Evolutionary conservation across 1,140 invertebrate species (phyloP), one percentile per base, ranked within the genome.

Genomic region (Drosophila willistoni): DNA sequence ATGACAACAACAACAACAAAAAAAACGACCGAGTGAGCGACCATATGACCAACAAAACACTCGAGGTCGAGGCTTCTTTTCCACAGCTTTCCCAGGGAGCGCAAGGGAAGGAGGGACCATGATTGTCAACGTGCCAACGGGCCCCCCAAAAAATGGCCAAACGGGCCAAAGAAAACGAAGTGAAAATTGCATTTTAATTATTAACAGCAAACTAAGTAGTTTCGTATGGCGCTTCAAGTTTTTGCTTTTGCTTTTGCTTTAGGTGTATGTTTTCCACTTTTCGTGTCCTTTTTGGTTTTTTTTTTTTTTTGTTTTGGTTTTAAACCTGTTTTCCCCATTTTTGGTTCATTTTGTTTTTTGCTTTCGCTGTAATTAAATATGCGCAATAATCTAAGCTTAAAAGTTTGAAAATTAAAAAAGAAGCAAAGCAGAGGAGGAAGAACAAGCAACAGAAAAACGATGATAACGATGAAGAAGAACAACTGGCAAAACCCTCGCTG

Each of bases 141-240:
- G 36, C n/a, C n/a, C 6, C 33, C 71, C 36, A 60, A 41, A 17
- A 63, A 74, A 62, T 56, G 71, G 36, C 12, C 36, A 39, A 54
- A 34, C 3, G 36, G 19, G 60, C 67, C 68, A 51, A 51, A 51
- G 44, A 51, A 67, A 73, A 75, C 77, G 84, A 79, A 87, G 84
- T 89, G 83, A 89, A 87, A 87, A 87, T 87, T 89, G 71, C 84
- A 87, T 89, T 87, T 87, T 89, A 87, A 87, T 87, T 89, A 87
- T 87, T 87, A 80, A 87, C 84, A 87, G 76, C 64, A 80, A 86
- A 87, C 84, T 87, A 87, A 87, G 84, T 87, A 87, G 76, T 82
- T 87, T 79, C 67, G 79, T 79, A 66, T 79, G 79, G 67, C 69
- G 79, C 77, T 83, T 89, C 44, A 72, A 79, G 72, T 76, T 70